phyloP scores from a whole-genome alignment of 1,140 invertebrate genomes.

The Apis dorsata region DNA sequence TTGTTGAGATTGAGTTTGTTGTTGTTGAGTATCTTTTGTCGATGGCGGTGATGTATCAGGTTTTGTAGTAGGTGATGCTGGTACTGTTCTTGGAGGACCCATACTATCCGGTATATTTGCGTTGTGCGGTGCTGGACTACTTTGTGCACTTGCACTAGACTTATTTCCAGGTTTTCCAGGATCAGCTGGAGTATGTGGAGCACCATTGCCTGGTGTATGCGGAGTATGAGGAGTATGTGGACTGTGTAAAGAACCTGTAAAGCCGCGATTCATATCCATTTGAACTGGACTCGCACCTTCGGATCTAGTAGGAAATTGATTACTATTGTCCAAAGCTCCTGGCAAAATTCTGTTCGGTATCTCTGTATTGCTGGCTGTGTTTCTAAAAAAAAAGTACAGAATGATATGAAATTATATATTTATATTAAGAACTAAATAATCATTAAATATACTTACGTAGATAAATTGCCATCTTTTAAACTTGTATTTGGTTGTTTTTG shows the following conservation, averaged over 20 bases:
- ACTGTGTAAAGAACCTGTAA: slow-evolving; percentile 75
- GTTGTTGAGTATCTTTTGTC: slow-evolving; percentile 73
- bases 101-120: slow-evolving; percentile 74
- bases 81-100: slow-evolving; percentile 77
- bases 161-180: slow-evolving; percentile 70
- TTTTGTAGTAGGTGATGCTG: slow-evolving; percentile 77
- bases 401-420: background rate
- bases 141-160: slow-evolving; percentile 75
- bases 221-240: slow-evolving; percentile 78
- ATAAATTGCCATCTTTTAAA: slow-evolving; percentile 85
- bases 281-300: slow-evolving; percentile 76
- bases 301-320: slow-evolving; percentile 72
- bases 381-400: slow-evolving; percentile 40
- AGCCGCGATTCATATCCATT: slow-evolving; percentile 76
- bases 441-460: slow-evolving; percentile 80
- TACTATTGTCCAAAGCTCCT: slow-evolving; percentile 70
- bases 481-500: slow-evolving; percentile 97
- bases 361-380: slow-evolving; percentile 70
- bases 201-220: slow-evolving; percentile 74
- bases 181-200: slow-evolving; percentile 76
- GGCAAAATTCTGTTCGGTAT: slow-evolving; percentile 74
- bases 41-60: slow-evolving; percentile 76
- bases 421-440: background rate
- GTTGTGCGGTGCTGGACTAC: slow-evolving; percentile 76
- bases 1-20: slow-evolving; percentile 68